Conservation (phyloP, 1,140 invertebrate genomes). For the Belonocnema kinseyi region DNA sequence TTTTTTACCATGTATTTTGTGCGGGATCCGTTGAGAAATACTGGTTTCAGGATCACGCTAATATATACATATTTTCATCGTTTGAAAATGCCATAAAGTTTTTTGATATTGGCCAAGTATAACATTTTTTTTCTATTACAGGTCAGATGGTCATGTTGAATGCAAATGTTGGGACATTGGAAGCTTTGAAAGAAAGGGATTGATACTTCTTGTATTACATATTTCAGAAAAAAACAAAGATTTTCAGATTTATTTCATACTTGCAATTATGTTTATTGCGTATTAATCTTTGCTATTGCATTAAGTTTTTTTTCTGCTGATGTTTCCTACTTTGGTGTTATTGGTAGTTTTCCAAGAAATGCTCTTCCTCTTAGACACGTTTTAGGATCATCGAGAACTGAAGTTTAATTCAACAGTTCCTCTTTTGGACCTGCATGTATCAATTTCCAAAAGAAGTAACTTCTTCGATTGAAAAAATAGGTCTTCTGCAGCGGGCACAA, state of each 20-base stretch:
- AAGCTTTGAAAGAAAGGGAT: slow-evolving; percentile 33
- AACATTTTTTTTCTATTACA: slow-evolving; percentile 39
- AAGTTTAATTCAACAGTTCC: slow-evolving; percentile 50
- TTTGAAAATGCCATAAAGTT: too few species aligned
- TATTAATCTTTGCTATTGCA: slow-evolving; percentile 53
- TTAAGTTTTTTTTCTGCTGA: slow-evolving; percentile 72
- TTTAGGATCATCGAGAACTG: slow-evolving; percentile 68
- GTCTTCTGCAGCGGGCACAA: too few species aligned
- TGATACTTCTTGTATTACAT: slow-evolving; percentile 14
- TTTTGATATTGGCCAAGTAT: neutral
- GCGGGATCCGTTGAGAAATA: too few species aligned
- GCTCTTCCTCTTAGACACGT: slow-evolving; percentile 70
- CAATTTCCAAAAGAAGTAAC: slow-evolving; percentile 40
- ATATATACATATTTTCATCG: too few species aligned
- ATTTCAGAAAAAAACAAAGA: too few species aligned
- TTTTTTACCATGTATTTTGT: too few species aligned
- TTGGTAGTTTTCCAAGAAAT: slow-evolving; percentile 78
- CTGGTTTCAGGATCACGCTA: too few species aligned
- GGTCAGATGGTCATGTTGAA: slow-evolving; percentile 51
- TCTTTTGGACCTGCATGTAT: slow-evolving; percentile 47
- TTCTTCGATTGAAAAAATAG: neutral
- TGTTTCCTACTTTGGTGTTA: slow-evolving; percentile 78
- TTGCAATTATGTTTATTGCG: too few species aligned
- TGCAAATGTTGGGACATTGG: slow-evolving; percentile 43
- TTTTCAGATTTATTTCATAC: too few species aligned